phyloP scores from a whole-genome alignment of 2,888 invertebrate species.

The Oegoconia quadripuncta region DNA sequence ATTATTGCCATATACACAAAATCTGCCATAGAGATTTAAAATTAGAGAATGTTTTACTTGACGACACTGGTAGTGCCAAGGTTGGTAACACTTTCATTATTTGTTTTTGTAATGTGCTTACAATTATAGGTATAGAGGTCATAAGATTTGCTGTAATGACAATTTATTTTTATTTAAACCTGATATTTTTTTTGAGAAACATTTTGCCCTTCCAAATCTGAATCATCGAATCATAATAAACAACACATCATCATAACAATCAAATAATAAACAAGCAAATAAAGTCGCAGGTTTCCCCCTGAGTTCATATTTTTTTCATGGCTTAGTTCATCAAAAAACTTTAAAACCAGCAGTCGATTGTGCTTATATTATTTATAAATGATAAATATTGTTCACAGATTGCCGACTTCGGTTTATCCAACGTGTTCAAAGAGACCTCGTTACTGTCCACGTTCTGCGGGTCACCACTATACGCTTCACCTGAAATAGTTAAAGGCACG shows the following conservation, averaged over 20 bases:
- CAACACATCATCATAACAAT: too few species aligned
- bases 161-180: too few species aligned
- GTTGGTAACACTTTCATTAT: slow-evolving; percentile 61
- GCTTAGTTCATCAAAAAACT: not conserved
- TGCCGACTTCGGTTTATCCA: slow-evolving; percentile 98
- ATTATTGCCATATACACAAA: slow-evolving; percentile 99
- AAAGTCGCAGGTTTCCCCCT: too few species aligned
- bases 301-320: not conserved
- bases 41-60: slow-evolving; percentile 95
- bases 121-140: too few species aligned
- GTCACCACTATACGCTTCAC: slow-evolving; percentile 97
- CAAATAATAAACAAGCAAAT: too few species aligned
- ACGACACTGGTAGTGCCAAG: slow-evolving; percentile 96
- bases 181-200: too few species aligned
- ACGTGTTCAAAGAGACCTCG: slow-evolving; percentile 94
- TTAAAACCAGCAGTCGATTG: too few species aligned
- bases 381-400: slow-evolving; percentile 83
- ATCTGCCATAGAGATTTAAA: slow-evolving; percentile 98
- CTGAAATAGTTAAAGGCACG: slow-evolving; percentile 97
- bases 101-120: slow-evolving; percentile 4
- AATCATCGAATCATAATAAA: too few species aligned
- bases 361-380: too few species aligned
- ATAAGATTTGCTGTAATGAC: too few species aligned
- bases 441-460: slow-evolving; percentile 96
- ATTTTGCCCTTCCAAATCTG: too few species aligned